These are phyloP conservation scores for Girardinus metallicus DNA, from an alignment of 2,797 vertebrate species.

Conservation along the genomic window DNA sequence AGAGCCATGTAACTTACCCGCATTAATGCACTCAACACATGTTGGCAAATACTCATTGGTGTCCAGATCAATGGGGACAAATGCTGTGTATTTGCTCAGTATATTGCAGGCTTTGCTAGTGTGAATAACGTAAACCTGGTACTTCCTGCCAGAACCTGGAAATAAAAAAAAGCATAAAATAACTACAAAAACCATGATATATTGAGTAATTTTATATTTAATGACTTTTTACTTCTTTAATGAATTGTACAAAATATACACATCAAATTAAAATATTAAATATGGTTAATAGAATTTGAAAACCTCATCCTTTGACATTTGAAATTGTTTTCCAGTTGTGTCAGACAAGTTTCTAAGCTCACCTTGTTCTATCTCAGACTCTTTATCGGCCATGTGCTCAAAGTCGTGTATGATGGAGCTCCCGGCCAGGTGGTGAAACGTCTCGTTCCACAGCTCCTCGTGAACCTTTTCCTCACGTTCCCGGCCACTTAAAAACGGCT, in stretches of 20 bases:
- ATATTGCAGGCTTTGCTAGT: conserved; percentile 95
- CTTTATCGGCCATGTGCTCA: conserved; percentile 89
- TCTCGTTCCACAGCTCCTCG: conserved; percentile 91
- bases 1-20: conserved; percentile 68
- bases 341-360: conserved; percentile 41
- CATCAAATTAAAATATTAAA: not conserved
- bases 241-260: not conserved
- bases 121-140: conserved; percentile 89
- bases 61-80: conserved; percentile 90
- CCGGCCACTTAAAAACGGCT: conserved; percentile 80
- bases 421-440: conserved; percentile 94
- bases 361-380: conserved; percentile 93
- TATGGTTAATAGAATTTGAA: not conserved
- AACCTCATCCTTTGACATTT: not conserved
- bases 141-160: conserved; percentile 88
- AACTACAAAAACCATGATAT: not conserved
- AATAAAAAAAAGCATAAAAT: conserved; percentile 11
- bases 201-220: not conserved
- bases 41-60: conserved; percentile 87
- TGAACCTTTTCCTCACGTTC: conserved; percentile 79
- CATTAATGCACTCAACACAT: conserved; percentile 83
- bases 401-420: conserved; percentile 92
- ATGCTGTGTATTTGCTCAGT: conserved; percentile 93
- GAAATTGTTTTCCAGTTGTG: not conserved
- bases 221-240: not conserved